Percentiles rank a stretch among this genome's conserved stretches.
Conservation (phyloP, 2,113 vertebrate species). For the Chiloscyllium plagiosum region DNA sequence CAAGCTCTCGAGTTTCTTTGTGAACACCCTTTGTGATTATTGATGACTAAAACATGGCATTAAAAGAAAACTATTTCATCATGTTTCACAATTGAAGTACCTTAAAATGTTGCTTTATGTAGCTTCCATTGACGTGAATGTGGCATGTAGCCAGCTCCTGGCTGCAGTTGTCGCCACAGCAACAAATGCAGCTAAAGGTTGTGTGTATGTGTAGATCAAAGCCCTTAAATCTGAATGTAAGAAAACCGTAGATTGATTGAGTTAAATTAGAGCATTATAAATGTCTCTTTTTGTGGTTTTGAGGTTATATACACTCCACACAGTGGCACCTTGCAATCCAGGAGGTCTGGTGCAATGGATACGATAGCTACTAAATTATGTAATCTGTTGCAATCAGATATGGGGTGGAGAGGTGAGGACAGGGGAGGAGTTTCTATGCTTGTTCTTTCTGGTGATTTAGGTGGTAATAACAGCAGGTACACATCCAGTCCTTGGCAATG, state of each 20-base stretch:
- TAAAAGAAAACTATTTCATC: not conserved
- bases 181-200: not conserved
- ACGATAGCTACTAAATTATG: not conserved
- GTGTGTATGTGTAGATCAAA: not conserved
- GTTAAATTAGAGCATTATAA: not conserved
- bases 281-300: not conserved
- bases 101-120: not conserved
- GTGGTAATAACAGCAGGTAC: not conserved
- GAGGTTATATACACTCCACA: too few relatives aligned
- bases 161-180: not conserved
- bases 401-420: too few relatives aligned
- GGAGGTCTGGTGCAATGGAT: not conserved
- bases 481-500: not conserved
- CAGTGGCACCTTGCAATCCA: not conserved
- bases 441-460: not conserved
- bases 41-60: not conserved
- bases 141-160: not conserved
- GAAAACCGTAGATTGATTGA: not conserved
- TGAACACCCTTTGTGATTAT: not conserved
- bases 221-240: not conserved
- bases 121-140: not conserved
- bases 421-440: not conserved
- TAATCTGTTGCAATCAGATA: not conserved
- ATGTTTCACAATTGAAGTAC: not conserved
- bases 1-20: not conserved